These are phyloP conservation scores for Drosophila peninsularis DNA, from an alignment of 2,888 invertebrate genomes.

Conservation along the genomic window DNA sequence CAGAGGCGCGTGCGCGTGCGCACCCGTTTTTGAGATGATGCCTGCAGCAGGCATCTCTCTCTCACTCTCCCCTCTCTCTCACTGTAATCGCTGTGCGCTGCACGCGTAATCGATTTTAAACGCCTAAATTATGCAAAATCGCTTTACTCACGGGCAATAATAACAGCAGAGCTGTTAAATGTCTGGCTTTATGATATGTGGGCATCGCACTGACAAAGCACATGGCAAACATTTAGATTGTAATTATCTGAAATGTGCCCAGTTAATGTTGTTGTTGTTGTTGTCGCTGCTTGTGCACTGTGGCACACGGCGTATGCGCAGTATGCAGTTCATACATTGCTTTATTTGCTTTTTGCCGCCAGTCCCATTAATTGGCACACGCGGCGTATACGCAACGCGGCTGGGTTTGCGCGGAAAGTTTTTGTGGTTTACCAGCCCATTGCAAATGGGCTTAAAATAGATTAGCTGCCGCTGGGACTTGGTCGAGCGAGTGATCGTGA, in stretches of 20 bases:
- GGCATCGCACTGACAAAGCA: constrained; percentile 38
- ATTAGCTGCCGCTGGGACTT: constrained; percentile 7
- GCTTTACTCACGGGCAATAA: constrained; percentile 31
- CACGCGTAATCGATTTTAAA: constrained; percentile 65
- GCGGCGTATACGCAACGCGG: constrained; percentile 37
- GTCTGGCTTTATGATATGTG: constrained; percentile 36
- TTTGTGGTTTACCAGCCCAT: constrained; percentile 50
- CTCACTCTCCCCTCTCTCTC: constrained; percentile 1
- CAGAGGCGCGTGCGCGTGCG: constrained; percentile 77
- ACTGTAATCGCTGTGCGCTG: constrained; percentile 20
- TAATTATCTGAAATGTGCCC: constrained; percentile 41
- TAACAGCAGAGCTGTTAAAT: constrained; percentile 23
- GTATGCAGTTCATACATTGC: constrained; percentile 14
- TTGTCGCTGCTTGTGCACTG: constrained; percentile 1
- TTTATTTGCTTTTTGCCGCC: constrained; percentile 3
- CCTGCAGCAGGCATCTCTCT: constrained; percentile 9
- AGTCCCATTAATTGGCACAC: constrained; percentile 23
- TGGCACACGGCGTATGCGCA: constrained; percentile 51
- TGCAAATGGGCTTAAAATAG: constrained; percentile 25
- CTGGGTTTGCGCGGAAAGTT: constrained; percentile 27
- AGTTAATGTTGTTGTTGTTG: constrained; percentile 31
- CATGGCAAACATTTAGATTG: constrained; percentile 39
- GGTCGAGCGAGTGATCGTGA: constrained; percentile 23
- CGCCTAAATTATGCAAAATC: constrained; percentile 64
- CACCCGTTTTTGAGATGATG: constrained; percentile 63